A percentile compares a stretch with the other conserved stretches of the same genome.
These are phyloP conservation scores for Cassiopea xamachana DNA, from an alignment of 30 jellyfish, hydroid and myxozoan species.

Conservation along the genomic window DNA sequence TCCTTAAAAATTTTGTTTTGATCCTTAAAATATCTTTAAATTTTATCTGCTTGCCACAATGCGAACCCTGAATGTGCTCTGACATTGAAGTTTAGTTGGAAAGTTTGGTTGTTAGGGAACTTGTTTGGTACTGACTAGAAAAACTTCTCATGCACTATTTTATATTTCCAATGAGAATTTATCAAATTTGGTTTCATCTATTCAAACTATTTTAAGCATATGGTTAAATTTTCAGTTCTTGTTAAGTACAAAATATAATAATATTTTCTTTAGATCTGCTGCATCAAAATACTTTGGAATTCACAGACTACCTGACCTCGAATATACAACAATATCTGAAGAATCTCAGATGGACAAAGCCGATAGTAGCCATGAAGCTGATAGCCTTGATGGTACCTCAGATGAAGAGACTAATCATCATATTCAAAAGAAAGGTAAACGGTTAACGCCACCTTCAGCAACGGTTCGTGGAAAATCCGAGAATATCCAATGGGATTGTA, in stretches of 20 bases:
- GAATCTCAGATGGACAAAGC: not conserved
- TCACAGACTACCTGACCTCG: not conserved
- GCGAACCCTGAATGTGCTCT: no score
- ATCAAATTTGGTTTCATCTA: no score
- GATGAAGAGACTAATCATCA: not conserved
- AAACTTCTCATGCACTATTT: no score
- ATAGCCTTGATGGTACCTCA: slow-evolving; percentile 10
- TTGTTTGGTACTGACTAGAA: no score
- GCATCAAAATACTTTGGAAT: not conserved
- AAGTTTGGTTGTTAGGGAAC: no score
- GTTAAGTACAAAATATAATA: not conserved
- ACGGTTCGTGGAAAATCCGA: slow-evolving; percentile 8
- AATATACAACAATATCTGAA: not conserved
- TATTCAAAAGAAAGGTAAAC: not conserved
- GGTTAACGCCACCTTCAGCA: slow-evolving; percentile 16
- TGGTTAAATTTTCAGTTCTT: no score
- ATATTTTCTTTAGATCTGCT: not conserved
- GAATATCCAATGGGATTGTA: not conserved
- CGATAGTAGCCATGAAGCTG: slow-evolving; percentile 32
- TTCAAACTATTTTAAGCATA: no score
- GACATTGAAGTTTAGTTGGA: no score
- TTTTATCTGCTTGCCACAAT: no score
- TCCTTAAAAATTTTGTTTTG: no score
- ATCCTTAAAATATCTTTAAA: no score
- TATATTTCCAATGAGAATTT: no score